phyloP scores from a whole-genome alignment of 2,797 vertebrate genomes.

The Lateolabrax maculatus region DNA sequence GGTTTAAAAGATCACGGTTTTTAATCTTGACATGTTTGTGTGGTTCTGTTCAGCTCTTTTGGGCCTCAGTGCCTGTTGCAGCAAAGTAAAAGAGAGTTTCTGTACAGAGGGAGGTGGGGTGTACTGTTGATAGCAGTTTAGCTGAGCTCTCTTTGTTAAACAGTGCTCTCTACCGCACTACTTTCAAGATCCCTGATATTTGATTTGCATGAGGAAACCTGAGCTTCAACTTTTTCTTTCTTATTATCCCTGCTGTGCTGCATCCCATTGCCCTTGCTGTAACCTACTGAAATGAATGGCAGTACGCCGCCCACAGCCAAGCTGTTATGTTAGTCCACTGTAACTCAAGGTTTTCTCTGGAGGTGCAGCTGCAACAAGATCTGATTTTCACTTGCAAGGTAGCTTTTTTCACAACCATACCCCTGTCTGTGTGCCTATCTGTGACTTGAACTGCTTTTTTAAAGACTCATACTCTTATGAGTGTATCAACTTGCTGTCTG shows the following conservation, averaged over 20 bases:
- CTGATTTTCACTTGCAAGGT: slow-evolving; percentile 18
- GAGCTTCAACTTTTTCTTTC: slow-evolving; percentile 29
- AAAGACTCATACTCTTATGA: neutral
- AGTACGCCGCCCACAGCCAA: slow-evolving; percentile 30
- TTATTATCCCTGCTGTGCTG: slow-evolving; percentile 43
- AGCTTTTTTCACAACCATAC: neutral
- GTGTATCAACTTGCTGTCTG: neutral
- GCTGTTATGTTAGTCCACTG: slow-evolving; percentile 15
- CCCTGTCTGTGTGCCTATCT: neutral
- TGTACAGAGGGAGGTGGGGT: neutral
- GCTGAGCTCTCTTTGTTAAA: slow-evolving; percentile 3
- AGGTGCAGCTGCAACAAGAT: slow-evolving; percentile 19
- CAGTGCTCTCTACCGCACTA: neutral
- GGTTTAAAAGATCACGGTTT: neutral
- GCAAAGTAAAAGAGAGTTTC: neutral
- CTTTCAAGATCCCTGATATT: slow-evolving; percentile 21
- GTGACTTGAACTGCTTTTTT: neutral
- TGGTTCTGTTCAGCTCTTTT: neutral
- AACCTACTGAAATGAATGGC: slow-evolving; percentile 44
- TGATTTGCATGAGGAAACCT: slow-evolving; percentile 45
- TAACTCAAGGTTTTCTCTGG: slow-evolving; percentile 26
- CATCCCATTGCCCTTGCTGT: slow-evolving; percentile 46
- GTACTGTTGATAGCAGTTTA: neutral
- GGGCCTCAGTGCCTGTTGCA: neutral
- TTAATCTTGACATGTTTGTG: neutral